Evolutionary conservation across 2,113 vertebrate genomes (phyloP), one percentile per base, ranked within the genome.

Genomic region (Poecile atricapillus): DNA sequence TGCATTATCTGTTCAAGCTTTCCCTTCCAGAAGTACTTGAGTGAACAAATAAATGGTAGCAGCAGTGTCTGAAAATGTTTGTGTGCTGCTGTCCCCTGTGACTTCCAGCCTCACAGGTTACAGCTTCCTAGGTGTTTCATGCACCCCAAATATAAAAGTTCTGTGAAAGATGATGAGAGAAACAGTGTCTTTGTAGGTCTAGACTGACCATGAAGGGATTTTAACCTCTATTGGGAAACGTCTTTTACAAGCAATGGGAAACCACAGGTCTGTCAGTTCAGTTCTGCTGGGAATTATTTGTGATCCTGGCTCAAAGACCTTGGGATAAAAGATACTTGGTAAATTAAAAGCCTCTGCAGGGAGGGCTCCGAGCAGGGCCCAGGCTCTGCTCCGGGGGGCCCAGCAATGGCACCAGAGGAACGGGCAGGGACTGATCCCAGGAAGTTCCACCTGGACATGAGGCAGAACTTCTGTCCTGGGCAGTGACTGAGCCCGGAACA

Each of bases 401-500:
- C 35, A 58, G 35, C 20, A 31, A 24, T 43, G 62, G 62, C 31
- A 50, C 62, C 44, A 76, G 71, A 59, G 62, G 4, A 25, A 67
- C 0, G 1, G 37, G 37, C 52, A 76, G 62, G 52, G 2, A 25
- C 44, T 50, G 71, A 76, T 0, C 25, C 31, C 44, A 59, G 44
- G 52, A 17, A 5, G 8, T 4, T 50, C 14, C 71, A 7, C 13
- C 5, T 63, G 80, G 15, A 1, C 60, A 56, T 0, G 16, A 85
- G 71, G 21, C 31, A 86, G 10, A 86, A 59, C 17, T 67, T 76
- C 35, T 18, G 21, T 31, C 20, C 71, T 59, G 62, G 0, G 52
- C 30, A 43, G 70, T 14, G 35, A 8, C 43, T 0, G 0, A 58
- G 35, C 1, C 0, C 6, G 10, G 30, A 75, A 35, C 13, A 65